Evolutionary conservation across 2,797 vertebrate genomes (phyloP).

Genomic region (Nothura maculosa): DNA sequence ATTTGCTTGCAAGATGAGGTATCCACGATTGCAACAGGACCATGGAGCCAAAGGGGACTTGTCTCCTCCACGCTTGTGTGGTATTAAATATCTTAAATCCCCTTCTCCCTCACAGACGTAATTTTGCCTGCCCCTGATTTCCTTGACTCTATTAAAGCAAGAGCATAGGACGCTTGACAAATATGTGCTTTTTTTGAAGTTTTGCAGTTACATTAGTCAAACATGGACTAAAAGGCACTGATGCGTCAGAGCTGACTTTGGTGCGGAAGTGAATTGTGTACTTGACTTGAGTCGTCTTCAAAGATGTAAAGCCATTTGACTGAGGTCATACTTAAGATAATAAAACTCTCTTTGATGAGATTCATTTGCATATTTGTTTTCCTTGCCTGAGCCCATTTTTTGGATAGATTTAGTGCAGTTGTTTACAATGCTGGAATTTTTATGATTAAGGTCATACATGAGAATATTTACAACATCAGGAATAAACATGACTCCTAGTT

Average conservation of each 20-base stretch:
- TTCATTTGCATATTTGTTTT: slow-evolving; percentile 80
- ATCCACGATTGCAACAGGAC: fast-evolving
- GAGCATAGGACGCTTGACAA: background rate
- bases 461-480: slow-evolving; percentile 66
- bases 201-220: background rate
- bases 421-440: slow-evolving; percentile 73
- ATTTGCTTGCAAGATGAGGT: background rate
- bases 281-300: slow-evolving; percentile 46
- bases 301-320: slow-evolving; percentile 65
- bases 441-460: slow-evolving; percentile 70
- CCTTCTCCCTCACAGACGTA: background rate
- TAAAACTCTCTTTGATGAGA: slow-evolving; percentile 72
- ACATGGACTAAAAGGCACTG: background rate
- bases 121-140: background rate
- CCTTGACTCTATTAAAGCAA: background rate
- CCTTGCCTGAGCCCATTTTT: slow-evolving; percentile 54
- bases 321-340: slow-evolving; percentile 65
- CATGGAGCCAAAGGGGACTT: fast-evolving
- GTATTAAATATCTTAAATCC: background rate
- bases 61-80: background rate
- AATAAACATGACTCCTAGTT: slow-evolving; percentile 66
- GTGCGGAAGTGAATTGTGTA: slow-evolving; percentile 18
- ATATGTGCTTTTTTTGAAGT: slow-evolving; percentile 25
- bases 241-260: background rate
- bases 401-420: slow-evolving; percentile 63